Evolutionary conservation across 2,888 invertebrate genomes (phyloP).

Genomic region (Ditylenchus weischeri): DNA sequence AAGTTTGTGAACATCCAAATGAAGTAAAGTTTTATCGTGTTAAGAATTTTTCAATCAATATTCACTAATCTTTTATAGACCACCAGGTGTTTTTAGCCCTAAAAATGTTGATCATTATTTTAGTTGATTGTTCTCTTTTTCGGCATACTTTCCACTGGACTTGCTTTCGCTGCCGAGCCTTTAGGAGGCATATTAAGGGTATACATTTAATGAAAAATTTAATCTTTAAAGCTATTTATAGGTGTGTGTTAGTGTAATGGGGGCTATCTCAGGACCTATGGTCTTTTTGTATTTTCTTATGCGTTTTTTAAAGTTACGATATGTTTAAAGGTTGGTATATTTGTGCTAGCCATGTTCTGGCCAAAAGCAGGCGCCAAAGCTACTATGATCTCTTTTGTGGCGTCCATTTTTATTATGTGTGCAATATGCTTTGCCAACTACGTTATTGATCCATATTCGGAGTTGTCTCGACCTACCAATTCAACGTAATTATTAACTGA

Average conservation of each 20-base stretch:
- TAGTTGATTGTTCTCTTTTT: slow-evolving; percentile 24
- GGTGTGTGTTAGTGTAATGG: slow-evolving; percentile 51
- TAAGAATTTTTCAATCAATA: no score
- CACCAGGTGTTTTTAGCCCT: no score
- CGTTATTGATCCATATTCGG: slow-evolving; percentile 19
- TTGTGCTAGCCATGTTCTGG: slow-evolving; percentile 48
- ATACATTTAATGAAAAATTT: neutral
- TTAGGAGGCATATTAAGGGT: slow-evolving; percentile 41
- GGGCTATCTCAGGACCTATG: slow-evolving; percentile 34
- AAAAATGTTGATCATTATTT: neutral
- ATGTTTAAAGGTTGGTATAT: slow-evolving; percentile 43
- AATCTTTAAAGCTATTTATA: slow-evolving; percentile 27
- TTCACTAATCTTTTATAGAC: neutral
- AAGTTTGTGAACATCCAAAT: neutral
- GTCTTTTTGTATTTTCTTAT: slow-evolving; percentile 12
- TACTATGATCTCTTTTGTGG: slow-evolving; percentile 44
- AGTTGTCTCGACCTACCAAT: slow-evolving; percentile 24
- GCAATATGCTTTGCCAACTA: slow-evolving; percentile 20
- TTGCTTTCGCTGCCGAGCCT: slow-evolving; percentile 37
- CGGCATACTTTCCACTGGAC: slow-evolving; percentile 33
- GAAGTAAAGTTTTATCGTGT: neutral
- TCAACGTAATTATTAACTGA: slow-evolving; percentile 17
- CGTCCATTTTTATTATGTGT: slow-evolving; percentile 39
- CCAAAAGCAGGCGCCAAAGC: slow-evolving; percentile 43
- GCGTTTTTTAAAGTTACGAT: slow-evolving; percentile 31